These are phyloP conservation scores for Mellilla xanthometata DNA, from an alignment of 2,888 invertebrate genomes.

Conservation along the genomic window DNA sequence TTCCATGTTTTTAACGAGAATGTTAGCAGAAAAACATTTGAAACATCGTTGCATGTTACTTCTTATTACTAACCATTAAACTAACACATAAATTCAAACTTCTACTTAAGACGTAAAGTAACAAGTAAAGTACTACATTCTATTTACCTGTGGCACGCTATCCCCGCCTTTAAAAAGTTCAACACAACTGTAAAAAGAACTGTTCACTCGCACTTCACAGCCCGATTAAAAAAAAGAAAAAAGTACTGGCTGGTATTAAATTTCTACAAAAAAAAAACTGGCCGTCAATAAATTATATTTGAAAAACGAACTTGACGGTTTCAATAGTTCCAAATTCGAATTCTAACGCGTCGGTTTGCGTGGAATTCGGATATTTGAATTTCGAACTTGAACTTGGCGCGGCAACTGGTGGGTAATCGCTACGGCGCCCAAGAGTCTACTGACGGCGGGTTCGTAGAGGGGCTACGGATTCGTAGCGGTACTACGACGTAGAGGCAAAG, in stretches of 20 bases:
- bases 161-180: constrained; percentile 31
- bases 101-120: constrained; percentile 18
- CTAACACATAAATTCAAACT: background rate
- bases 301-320: too few relatives aligned
- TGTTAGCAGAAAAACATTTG: too few relatives aligned
- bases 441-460: constrained; percentile 38
- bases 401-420: constrained; percentile 57
- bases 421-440: constrained; percentile 57
- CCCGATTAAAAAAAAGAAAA: constrained; percentile 8
- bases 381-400: constrained; percentile 51
- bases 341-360: constrained; percentile 10
- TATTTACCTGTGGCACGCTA: constrained; percentile 31
- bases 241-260: constrained; percentile 13
- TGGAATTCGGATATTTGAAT: constrained; percentile 31
- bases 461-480: background rate
- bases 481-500: constrained; percentile 7
- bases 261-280: constrained; percentile 8
- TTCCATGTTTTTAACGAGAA: too few relatives aligned
- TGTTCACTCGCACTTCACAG: constrained; percentile 25
- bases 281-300: too few relatives aligned
- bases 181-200: constrained; percentile 16
- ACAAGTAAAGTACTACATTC: constrained; percentile 20
- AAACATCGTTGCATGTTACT: too few relatives aligned
- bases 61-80: background rate
- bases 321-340: constrained; percentile 27